phyloP scores from a whole-genome alignment of 92 coral and sea anemone species.

The Heliopora coerulea region DNA sequence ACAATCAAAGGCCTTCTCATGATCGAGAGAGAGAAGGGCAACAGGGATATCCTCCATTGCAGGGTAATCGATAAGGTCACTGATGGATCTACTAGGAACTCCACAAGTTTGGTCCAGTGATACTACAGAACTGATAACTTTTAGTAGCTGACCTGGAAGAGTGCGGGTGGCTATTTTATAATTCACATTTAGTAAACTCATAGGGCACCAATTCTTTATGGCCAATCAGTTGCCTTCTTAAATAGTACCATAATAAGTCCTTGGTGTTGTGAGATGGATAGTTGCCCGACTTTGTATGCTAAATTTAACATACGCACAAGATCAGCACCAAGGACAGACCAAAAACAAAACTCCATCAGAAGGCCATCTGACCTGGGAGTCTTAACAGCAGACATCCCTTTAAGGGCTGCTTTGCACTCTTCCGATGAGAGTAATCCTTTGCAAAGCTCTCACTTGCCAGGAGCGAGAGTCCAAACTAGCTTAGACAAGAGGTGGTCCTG shows the following conservation, averaged over 20 bases:
- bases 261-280: slow-evolving; percentile 5
- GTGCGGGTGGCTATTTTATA: slow-evolving; percentile 23
- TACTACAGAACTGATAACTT: slow-evolving; percentile 2
- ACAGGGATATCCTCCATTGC: background rate
- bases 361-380: too few relatives aligned
- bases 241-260: slow-evolving; percentile 20
- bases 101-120: slow-evolving; percentile 15
- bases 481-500: slow-evolving; percentile 9
- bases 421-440: slow-evolving; percentile 2
- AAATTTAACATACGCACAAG: slow-evolving; percentile 1
- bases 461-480: background rate
- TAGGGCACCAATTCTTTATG: slow-evolving; percentile 28
- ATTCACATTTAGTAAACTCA: slow-evolving; percentile 26
- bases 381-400: slow-evolving; percentile 9
- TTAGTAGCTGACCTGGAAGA: slow-evolving; percentile 9
- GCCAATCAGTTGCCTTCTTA: slow-evolving; percentile 32
- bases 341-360: slow-evolving; percentile 1
- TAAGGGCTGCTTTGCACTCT: background rate
- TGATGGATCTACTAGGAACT: slow-evolving; percentile 3
- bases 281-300: background rate
- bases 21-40: slow-evolving; percentile 32
- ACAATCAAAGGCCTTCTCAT: background rate
- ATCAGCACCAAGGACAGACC: background rate
- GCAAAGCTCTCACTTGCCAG: background rate
- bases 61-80: slow-evolving; percentile 3